Evolutionary conservation across 2,888 invertebrate species (phyloP), one percentile per base, ranked within the genome.

Genomic region (Philhelius pedissequus): DNA sequence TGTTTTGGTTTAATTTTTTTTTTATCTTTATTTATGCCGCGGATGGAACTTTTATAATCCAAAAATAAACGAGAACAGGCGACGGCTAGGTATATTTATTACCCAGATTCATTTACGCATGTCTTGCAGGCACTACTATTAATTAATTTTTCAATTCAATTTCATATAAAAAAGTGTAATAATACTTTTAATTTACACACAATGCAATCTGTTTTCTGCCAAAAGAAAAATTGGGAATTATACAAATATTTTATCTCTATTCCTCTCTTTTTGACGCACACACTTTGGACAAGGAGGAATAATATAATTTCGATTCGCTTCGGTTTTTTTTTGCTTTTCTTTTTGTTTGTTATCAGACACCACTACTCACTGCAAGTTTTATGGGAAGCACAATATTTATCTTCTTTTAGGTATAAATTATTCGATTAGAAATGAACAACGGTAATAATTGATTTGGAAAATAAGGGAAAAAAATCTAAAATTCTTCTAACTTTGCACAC

Each of bases 11-110:
- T 35, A n/a, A 30, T 56, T 40, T 25, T 15, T 30, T 30, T 43
- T 43, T 13, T 48, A 13, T 20, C 13, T 45, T 45, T 45, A 45
- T 20, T 45, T 45, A n/a, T 68, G 45, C 54, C 40, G 60, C 15
- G 58, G 69, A 71, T 77, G 52, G 66, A 66, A 58, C 84, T 84
- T 86, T n/a, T 32, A 56, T 81, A 86, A 86, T 80, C 88, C 87
- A 88, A 88, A 88, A 88, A 88, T 87, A 88, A 88, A 88, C 87
- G 87, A 86, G 82, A 86, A 75, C 25, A 69, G 40, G 43, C 68
- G 35, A 58, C 76, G 35, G 70, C 56, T 64, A 69, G 25, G 22
- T 69, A 38, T 69, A 75, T 64, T 79, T 68, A 25, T 87, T 86
- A 50, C 27, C 54, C 60, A 83, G 70, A 79, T 73, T 84, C 64